phyloP scores from a whole-genome alignment of 2,888 invertebrate species.

The Drosophila siamana region DNA sequence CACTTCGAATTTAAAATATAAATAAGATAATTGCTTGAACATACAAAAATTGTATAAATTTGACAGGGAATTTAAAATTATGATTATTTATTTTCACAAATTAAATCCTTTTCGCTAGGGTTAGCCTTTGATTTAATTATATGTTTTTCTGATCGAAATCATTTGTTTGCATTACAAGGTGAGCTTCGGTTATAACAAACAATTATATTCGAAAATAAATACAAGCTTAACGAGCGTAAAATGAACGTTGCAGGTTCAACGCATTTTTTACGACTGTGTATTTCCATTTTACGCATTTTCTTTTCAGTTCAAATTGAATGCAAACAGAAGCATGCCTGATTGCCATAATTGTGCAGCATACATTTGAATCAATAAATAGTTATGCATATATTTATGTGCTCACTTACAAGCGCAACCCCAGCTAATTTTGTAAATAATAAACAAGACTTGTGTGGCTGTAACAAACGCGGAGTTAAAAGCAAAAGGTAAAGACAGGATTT shows the following conservation, averaged over 20 bases:
- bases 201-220: not conserved
- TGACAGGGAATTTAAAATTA: too few species aligned
- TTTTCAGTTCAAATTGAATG: not conserved
- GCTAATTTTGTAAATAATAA: constrained; percentile 1
- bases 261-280: not conserved
- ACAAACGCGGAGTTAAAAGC: constrained; percentile 4
- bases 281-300: not conserved
- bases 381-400: constrained; percentile 10
- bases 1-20: not conserved
- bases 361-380: constrained; percentile 1
- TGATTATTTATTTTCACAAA: too few species aligned
- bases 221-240: constrained; percentile 1
- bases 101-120: too few species aligned
- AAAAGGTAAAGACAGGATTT: constrained; percentile 3
- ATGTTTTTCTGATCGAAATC: not conserved
- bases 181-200: not conserved
- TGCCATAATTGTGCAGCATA: not conserved
- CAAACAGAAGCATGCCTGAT: constrained; percentile 1
- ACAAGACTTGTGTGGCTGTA: not conserved
- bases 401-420: constrained; percentile 1
- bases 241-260: not conserved
- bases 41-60: too few species aligned
- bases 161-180: not conserved
- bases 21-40: too few species aligned
- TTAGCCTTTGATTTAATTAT: not conserved